Base-by-base conservation (phyloP, 2,113 vertebrate genomes). In the Rhinopithecus roxellana region DNA sequence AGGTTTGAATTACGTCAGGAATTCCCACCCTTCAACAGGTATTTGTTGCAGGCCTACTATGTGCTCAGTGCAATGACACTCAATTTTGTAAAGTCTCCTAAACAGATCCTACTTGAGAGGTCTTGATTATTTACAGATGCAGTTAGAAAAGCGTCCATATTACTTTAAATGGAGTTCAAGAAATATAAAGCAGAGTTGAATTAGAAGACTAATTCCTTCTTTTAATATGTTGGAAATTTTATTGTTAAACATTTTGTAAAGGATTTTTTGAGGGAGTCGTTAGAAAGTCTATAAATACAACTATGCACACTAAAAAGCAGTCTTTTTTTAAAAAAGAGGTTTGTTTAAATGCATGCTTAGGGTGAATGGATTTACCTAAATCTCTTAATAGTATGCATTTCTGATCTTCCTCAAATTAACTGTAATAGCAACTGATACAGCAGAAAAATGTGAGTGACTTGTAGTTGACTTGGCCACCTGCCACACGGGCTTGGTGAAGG, bases 161-260 rank as follows among this genome's bases (percentile, higher is more conserved):
- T 30, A 35, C 61, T 94, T 92, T 75, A 90, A 78, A 90, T 84
- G 87, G 87, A 94, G 67, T 67, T 88, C 38, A 90, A 74, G 25
- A 84, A 91, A 72, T 16, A 79, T 25, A 85, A 83, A 8, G 23
- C 40, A 79, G n/a, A 14, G 1, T 61, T 93, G 45, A 83, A 32
- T 79, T 75, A 70, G 67, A 27, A 35, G 3, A 55, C 40, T 22
- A 93, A 78, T 92, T 77, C 77, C 20, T 78, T 89, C 17, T 72
- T 93, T 79, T 38, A 40, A 45, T 27, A 18, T 55, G 10, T 72
- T 74, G 88, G 64, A 84, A 88, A 82, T 91, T 27, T 87, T 64
- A n/a, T 94, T 78, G 35, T 85, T 50, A 87, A 95, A 95, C 5
- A 72, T 75, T 86, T 72, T 6, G 16, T 23, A 67, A 82, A 45